phyloP scores from a whole-genome alignment of 2,888 invertebrate species.

The Synanthedon myopaeformis region DNA sequence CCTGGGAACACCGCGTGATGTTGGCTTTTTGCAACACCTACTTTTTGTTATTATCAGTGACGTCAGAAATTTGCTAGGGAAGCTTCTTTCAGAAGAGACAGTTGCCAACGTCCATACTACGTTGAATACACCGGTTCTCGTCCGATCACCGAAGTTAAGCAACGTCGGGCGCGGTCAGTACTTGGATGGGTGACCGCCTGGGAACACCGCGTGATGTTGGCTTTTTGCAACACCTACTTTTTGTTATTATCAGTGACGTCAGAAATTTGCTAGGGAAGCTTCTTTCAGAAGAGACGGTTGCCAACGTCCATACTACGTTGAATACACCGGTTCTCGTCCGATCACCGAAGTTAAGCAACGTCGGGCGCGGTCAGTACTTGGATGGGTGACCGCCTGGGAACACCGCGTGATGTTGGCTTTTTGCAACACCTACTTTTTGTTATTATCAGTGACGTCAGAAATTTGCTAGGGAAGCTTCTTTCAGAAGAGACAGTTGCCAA shows the following conservation, averaged over 20 bases:
- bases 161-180: slow-evolving; percentile 28
- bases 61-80: too few relatives aligned
- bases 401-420: slow-evolving; percentile 14
- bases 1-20: slow-evolving; percentile 18
- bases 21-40: slow-evolving; percentile 14
- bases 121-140: slow-evolving; percentile 43
- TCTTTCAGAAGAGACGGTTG: too few relatives aligned
- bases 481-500: too few relatives aligned
- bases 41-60: too few relatives aligned
- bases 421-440: too few relatives aligned
- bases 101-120: slow-evolving; percentile 8
- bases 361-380: slow-evolving; percentile 22
- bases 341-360: slow-evolving; percentile 43
- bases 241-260: too few relatives aligned
- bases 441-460: too few relatives aligned
- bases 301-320: slow-evolving; percentile 18
- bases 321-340: slow-evolving; percentile 43
- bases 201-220: slow-evolving; percentile 18
- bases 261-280: too few relatives aligned
- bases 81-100: too few relatives aligned
- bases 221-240: too few relatives aligned
- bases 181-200: slow-evolving; percentile 17
- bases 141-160: slow-evolving; percentile 45
- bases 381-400: slow-evolving; percentile 20
- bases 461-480: too few relatives aligned